Evolutionary conservation across 2,888 invertebrate species (phyloP).

Genomic region (Oligia latruncula): DNA sequence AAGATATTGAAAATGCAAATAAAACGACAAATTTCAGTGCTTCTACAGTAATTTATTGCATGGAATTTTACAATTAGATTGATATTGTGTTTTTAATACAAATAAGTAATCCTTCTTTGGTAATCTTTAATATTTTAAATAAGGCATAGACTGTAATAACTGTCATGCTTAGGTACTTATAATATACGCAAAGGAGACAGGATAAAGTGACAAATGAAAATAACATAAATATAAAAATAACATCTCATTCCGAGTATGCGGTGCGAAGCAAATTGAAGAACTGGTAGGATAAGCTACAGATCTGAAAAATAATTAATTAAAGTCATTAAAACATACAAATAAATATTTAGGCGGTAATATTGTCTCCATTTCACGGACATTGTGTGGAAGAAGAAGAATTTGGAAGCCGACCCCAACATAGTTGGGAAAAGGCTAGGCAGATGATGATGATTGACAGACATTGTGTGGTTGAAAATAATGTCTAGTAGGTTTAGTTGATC

Average conservation of each 20-base stretch:
- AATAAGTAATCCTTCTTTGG: not conserved
- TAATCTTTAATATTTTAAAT: not conserved
- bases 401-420: too few relatives aligned
- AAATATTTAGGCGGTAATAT: not conserved
- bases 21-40: not conserved
- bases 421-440: too few relatives aligned
- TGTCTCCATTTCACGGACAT: not conserved
- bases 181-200: not conserved
- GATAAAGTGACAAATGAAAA: too few relatives aligned
- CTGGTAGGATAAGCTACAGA: slow-evolving; percentile 83
- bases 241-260: slow-evolving; percentile 67
- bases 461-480: not conserved
- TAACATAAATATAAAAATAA: not conserved
- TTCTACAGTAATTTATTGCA: not conserved
- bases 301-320: slow-evolving; percentile 74
- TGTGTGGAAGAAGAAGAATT: too few relatives aligned
- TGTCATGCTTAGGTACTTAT: too few relatives aligned
- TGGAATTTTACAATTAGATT: not conserved
- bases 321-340: not conserved
- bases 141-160: not conserved
- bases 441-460: too few relatives aligned
- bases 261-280: slow-evolving; percentile 84
- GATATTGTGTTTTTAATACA: not conserved
- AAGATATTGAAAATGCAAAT: not conserved
- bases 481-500: not conserved